Conservation (phyloP, 2,797 vertebrate species). For the Cichlasoma orientale region DNA sequence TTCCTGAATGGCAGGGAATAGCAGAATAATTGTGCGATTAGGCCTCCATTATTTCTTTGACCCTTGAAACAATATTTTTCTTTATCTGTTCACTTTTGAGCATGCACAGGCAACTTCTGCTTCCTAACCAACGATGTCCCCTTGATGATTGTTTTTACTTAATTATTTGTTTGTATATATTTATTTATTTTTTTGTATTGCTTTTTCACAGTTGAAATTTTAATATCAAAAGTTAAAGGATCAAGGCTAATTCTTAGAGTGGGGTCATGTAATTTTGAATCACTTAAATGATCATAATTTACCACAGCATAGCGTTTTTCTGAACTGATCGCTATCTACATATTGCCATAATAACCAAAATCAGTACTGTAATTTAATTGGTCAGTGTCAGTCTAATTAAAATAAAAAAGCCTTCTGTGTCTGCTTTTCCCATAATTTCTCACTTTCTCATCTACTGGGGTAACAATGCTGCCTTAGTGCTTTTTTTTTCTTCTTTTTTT, state of each 20-base stretch:
- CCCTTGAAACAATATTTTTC: slow-evolving; percentile 36
- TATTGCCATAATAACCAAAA: neutral
- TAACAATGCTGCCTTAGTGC: neutral
- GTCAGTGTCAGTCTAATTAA: neutral
- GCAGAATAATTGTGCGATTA: slow-evolving; percentile 50
- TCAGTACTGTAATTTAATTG: neutral
- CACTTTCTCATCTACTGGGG: neutral
- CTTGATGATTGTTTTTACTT: neutral
- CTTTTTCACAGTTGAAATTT: slow-evolving; percentile 6
- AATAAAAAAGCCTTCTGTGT: neutral
- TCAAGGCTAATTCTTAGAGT: neutral
- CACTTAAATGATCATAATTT: neutral
- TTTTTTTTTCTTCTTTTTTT: neutral
- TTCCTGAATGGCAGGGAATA: slow-evolving; percentile 28
- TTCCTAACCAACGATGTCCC: neutral
- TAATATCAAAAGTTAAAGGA: neutral
- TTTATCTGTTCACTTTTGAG: slow-evolving; percentile 21
- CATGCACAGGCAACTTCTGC: neutral
- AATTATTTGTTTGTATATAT: neutral
- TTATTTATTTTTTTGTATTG: neutral
- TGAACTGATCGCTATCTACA: neutral
- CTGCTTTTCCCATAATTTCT: neutral
- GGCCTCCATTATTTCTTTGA: slow-evolving; percentile 47
- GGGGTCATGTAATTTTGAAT: neutral
- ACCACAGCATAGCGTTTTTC: neutral